Conservation (phyloP, 1,140 invertebrate genomes). For the Drusus annulatus region DNA sequence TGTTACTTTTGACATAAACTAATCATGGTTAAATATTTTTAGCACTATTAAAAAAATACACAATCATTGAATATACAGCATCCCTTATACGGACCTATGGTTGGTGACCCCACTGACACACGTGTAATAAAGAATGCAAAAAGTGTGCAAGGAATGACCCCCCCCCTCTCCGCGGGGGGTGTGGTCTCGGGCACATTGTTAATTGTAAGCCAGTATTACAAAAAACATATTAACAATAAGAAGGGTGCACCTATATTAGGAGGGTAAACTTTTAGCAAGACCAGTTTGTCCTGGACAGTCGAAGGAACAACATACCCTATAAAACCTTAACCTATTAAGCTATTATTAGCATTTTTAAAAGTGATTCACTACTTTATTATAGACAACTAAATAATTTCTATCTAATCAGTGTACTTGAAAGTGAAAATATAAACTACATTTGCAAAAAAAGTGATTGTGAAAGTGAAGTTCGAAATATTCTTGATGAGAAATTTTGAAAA, state of each 20-base stretch:
- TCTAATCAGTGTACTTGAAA: too few relatives aligned
- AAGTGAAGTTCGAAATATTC: too few relatives aligned
- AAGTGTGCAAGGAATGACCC: constrained; percentile 21
- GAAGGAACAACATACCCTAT: neutral
- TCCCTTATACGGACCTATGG: neutral
- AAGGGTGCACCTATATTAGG: neutral
- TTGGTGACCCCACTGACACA: neutral
- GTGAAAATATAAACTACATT: too few relatives aligned
- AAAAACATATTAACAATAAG: constrained; percentile 20
- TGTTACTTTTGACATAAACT: too few relatives aligned
- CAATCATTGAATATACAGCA: too few relatives aligned
- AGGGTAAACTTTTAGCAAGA: neutral
- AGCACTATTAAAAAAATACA: too few relatives aligned
- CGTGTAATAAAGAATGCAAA: constrained; percentile 16
- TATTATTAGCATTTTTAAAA: too few relatives aligned
- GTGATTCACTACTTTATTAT: too few relatives aligned
- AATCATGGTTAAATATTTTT: too few relatives aligned
- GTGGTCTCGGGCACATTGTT: constrained; percentile 49
- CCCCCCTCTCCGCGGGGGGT: constrained; percentile 29
- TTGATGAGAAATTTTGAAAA: constrained; percentile 62
- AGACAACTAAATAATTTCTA: too few relatives aligned
- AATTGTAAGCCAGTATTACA: constrained; percentile 36
- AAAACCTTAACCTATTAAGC: neutral
- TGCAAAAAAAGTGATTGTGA: too few relatives aligned
- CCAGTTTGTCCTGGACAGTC: constrained; percentile 1